A percentile compares a stretch with the other conserved stretches of the same genome.
phyloP scores from a whole-genome alignment of 2,888 invertebrate species.

The Frankliniella intonsa region DNA sequence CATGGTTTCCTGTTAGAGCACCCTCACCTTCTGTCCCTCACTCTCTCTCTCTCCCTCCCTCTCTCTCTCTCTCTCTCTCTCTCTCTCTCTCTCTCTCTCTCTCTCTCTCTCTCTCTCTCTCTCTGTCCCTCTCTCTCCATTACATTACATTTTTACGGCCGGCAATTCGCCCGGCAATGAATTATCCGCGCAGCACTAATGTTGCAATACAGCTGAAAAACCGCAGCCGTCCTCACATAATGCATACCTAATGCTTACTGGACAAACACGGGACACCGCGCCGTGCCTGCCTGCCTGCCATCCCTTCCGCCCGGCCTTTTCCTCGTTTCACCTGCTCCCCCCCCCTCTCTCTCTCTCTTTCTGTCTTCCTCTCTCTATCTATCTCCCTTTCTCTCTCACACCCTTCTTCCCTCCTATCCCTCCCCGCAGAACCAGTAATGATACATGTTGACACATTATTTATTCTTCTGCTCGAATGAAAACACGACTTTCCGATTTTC shows the following conservation, averaged over 20 bases:
- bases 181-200: not conserved
- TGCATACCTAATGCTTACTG: slow-evolving; percentile 6
- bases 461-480: not conserved
- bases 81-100: not conserved
- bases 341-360: not conserved
- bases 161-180: not conserved
- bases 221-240: not conserved
- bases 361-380: too few relatives aligned
- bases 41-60: not conserved
- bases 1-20: too few relatives aligned
- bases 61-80: slow-evolving; percentile 10
- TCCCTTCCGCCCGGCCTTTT: too few relatives aligned
- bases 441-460: not conserved
- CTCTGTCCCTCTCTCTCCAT: not conserved
- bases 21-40: not conserved
- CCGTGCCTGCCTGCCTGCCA: too few relatives aligned
- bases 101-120: not conserved
- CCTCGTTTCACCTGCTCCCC: not conserved
- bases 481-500: not conserved
- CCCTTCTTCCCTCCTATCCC: not conserved
- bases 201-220: slow-evolving; percentile 10
- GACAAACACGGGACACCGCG: not conserved
- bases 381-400: not conserved
- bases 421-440: not conserved
- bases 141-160: not conserved